Conservation (phyloP, 2,113 vertebrate species). For the Hystrix brachyura region DNA sequence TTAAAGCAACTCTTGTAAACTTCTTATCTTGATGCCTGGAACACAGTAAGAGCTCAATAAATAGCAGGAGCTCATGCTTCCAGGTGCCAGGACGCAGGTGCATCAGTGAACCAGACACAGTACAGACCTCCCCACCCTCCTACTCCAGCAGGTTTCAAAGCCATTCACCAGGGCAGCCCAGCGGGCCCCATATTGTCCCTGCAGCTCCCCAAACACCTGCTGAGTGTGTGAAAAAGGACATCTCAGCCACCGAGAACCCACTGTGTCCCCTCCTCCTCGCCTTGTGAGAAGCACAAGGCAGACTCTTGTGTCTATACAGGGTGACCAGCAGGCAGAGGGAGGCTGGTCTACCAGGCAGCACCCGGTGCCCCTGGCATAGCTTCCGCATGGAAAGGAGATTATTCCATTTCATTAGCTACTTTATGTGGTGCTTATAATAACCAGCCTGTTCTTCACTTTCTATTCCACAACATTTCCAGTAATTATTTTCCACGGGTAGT, state of each 20-base stretch:
- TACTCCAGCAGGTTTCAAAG: background rate
- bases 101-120: background rate
- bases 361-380: background rate
- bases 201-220: background rate
- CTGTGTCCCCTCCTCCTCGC: background rate
- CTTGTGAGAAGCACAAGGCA: background rate
- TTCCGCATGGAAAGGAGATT: conserved; percentile 37
- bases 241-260: rapidly evolving
- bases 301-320: background rate
- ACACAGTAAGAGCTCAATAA: background rate
- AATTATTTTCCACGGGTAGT: background rate
- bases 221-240: background rate
- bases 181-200: background rate
- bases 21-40: background rate
- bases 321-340: background rate
- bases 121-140: background rate
- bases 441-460: background rate
- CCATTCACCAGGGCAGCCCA: background rate
- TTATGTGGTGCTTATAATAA: background rate
- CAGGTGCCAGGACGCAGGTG: background rate
- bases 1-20: background rate
- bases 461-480: background rate
- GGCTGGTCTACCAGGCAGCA: too few species aligned
- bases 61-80: too few species aligned
- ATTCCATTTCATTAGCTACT: conserved; percentile 57